Percentiles rank a stretch among this genome's conserved stretches.
Evolutionary conservation across 2,797 vertebrate genomes (phyloP).

Genomic region (Anas georgica): DNA sequence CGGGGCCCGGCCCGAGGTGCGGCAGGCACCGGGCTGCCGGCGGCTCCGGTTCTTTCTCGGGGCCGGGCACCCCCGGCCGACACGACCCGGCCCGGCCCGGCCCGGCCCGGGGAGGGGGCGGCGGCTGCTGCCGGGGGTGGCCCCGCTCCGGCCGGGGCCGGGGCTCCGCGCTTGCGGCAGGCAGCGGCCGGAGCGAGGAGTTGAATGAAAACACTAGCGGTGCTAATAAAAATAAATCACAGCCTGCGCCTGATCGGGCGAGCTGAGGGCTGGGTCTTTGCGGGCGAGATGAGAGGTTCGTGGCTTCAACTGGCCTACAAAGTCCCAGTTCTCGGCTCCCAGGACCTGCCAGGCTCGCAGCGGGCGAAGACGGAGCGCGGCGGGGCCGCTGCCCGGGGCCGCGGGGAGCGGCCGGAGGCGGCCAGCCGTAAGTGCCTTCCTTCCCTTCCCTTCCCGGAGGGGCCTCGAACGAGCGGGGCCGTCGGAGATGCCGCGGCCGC

Average conservation of each 20-base stretch:
- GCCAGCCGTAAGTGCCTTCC: constrained; percentile 30
- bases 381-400: neutral
- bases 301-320: constrained; percentile 98
- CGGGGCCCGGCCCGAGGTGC: neutral
- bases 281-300: constrained; percentile 93
- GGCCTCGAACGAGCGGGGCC: neutral
- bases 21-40: neutral
- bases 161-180: neutral
- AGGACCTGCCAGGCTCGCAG: constrained; percentile 69
- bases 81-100: no score
- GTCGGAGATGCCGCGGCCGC: neutral
- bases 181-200: neutral
- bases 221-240: neutral
- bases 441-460: neutral
- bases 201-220: neutral
- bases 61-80: no score
- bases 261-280: constrained; percentile 94
- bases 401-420: neutral
- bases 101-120: neutral
- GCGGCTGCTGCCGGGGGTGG: neutral
- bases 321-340: constrained; percentile 96
- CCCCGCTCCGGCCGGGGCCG: neutral
- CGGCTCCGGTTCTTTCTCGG: no score
- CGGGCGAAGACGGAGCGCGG: constrained; percentile 32
- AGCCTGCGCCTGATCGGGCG: constrained; percentile 66